Evolutionary conservation across 2,113 vertebrate species (phyloP).

Genomic region (Tragelaphus strepsiceros): DNA sequence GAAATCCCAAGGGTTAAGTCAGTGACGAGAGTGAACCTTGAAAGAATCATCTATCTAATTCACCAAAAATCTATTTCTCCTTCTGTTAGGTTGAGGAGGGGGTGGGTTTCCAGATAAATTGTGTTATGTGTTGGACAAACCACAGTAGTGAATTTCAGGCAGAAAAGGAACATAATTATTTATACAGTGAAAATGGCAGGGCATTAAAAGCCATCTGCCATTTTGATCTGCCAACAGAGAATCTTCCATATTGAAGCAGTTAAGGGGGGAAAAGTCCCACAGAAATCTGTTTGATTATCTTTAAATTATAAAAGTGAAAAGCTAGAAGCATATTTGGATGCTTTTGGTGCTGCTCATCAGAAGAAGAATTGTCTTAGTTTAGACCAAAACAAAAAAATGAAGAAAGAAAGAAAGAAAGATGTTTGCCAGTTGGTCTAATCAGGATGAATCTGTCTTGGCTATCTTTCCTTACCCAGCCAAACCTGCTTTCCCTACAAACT

Average conservation of each 20-base stretch:
- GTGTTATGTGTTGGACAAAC: background rate
- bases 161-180: constrained; percentile 69
- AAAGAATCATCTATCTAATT: background rate
- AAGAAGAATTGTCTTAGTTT: background rate
- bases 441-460: background rate
- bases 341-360: background rate
- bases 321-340: constrained; percentile 15
- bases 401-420: background rate
- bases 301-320: constrained; percentile 46
- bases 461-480: background rate
- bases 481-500: background rate
- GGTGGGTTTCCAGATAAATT: background rate
- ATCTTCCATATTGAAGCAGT: constrained; percentile 62
- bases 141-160: constrained; percentile 17
- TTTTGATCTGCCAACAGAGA: constrained; percentile 63
- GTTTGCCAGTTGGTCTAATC: background rate
- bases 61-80: background rate
- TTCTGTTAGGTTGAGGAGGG: background rate
- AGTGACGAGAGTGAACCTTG: background rate
- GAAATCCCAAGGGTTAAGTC: background rate
- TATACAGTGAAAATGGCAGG: constrained; percentile 65
- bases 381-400: background rate
- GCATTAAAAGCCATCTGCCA: constrained; percentile 71
- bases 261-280: constrained; percentile 7
- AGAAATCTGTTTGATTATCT: constrained; percentile 55